Base-by-base conservation (phyloP, 37 sponge, comb jelly and placozoan species). In the Axinella damicornis region DNA sequence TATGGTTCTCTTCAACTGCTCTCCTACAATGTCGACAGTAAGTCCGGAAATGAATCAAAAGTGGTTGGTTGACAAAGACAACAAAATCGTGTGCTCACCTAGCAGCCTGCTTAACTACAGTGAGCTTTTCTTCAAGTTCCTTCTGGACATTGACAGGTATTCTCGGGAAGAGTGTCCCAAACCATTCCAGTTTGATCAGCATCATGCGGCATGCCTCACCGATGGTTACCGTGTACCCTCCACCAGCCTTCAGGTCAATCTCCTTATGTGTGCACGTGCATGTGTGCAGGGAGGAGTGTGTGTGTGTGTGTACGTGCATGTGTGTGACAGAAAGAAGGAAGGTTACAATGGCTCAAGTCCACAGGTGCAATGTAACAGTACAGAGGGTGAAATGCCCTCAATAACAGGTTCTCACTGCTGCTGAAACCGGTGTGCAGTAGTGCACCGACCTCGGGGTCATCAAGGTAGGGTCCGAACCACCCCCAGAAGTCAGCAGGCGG, bases 141-240 rank as follows among this genome's bases (percentile, higher is more conserved):
- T 85, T 93, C 84, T 87, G 85, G 35, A 97, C 83, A 31, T 74
- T 70, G 41, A 97, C 91, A 21, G 98, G 93, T 18, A 97, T 87
- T 6, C 99, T 85, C 24, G 99, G 99, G 37, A 99, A 95, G 79
- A 96, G 87, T 0, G 99, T 99, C 36, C 96, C 96, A 84, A 94
- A 99, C 99, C 99, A 99, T 78, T 99, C 99, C 71, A 97, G 79
- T 57, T 92, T 95, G 56, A 86, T 77, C n/a, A 99, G 83, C 76
- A 99, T 90, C 89, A 92, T 92, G 59, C 90, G 84, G 58, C 97
- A 96, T 86, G 96, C 78, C 55, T 86, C 97, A 33, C 99, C 99
- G 61, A 99, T 86, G 19, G 97, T 95, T 2, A 87, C 87, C 28
- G 56, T 60, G 22, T 83, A 85, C 15, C 99, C 99, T 21, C 99